Percentiles rank a stretch among this genome's conserved stretches.
phyloP scores from a whole-genome alignment of 64 coral and sea anemone species.

The Astreopora myriophthalma region DNA sequence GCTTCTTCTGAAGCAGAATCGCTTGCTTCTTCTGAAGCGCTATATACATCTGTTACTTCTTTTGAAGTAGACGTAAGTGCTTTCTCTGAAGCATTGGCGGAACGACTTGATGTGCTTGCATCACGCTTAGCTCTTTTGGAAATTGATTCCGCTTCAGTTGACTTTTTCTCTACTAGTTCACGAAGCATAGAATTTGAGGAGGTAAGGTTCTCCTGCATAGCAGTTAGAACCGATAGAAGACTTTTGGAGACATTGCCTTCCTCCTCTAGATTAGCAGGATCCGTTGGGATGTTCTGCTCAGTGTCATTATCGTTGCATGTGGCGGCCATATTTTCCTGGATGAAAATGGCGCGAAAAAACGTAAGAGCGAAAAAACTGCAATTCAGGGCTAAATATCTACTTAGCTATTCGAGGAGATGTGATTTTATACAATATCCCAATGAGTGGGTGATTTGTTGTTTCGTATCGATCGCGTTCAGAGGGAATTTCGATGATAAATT shows the following conservation, averaged over 20 bases:
- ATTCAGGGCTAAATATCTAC: not conserved
- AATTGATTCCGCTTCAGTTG: not conserved
- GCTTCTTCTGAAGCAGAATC: conserved; percentile 21
- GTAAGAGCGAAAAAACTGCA: not conserved
- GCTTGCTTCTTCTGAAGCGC: conserved; percentile 23
- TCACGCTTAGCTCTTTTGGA: conserved; percentile 30
- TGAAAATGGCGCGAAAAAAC: not conserved
- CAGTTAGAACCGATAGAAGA: not conserved
- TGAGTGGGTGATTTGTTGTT: too few species aligned
- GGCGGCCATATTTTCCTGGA: not conserved
- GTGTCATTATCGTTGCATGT: not conserved
- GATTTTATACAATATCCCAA: too few species aligned
- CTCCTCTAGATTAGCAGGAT: not conserved
- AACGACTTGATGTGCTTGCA: not conserved
- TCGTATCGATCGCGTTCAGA: too few species aligned
- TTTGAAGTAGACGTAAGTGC: conserved; percentile 32
- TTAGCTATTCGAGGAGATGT: not conserved
- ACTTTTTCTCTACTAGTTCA: not conserved
- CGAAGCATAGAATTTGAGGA: conserved; percentile 4
- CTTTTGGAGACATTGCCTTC: not conserved
- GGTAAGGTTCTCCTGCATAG: not conserved
- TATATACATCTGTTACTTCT: conserved; percentile 19
- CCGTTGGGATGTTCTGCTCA: not conserved
- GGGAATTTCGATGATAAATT: too few species aligned
- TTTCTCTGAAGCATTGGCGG: conserved; percentile 44